Evolutionary conservation across 2,113 vertebrate genomes (phyloP), one percentile per base, ranked within the genome.

Genomic region (Australoheros scitulus): DNA sequence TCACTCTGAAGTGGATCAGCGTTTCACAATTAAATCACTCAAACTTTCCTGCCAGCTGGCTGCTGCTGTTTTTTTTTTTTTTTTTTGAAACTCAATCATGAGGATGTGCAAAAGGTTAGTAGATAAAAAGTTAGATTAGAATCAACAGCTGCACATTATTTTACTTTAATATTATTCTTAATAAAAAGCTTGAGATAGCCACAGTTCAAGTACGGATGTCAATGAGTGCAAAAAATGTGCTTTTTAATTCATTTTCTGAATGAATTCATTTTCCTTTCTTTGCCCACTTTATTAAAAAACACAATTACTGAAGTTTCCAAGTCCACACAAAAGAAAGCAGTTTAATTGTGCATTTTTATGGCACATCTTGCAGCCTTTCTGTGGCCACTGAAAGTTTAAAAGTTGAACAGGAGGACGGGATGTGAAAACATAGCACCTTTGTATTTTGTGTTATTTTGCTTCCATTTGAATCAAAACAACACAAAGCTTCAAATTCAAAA

Each of bases 61-160:
- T n/a, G 15, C 18, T 7, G 11, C 17, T 18, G 32, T 36, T 57
- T 38, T 38, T 1, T 32, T 32, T 32, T 32, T 5, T 34, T 6
- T 34, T 76, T 68, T 80, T 43, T 32, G 47, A 77, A 80, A 86
- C n/a, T 20, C 15, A 2, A 68, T 82, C 65, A 60, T 76, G 18
- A 34, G 80, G 85, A 87, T 4, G 7, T 78, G 20, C 11, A 47
- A 38, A 63, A 58, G 24, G 24, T 11, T 11, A 55, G 7, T 77
- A 60, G 57, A 50, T 50, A 5, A 75, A 79, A 61, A 52, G 26
- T 5, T 24, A 80, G 79, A 91, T 89, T 79, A 47, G 57, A 7
- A 82, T 85, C 80, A 82, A 43, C 89, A 91, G 84, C 90, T 92
- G 89, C 13, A 36, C 24, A 36, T 76, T 77, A 57, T 91, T 85